phyloP scores from a whole-genome alignment of 2,797 vertebrate species.

The Acanthurus lineatus region DNA sequence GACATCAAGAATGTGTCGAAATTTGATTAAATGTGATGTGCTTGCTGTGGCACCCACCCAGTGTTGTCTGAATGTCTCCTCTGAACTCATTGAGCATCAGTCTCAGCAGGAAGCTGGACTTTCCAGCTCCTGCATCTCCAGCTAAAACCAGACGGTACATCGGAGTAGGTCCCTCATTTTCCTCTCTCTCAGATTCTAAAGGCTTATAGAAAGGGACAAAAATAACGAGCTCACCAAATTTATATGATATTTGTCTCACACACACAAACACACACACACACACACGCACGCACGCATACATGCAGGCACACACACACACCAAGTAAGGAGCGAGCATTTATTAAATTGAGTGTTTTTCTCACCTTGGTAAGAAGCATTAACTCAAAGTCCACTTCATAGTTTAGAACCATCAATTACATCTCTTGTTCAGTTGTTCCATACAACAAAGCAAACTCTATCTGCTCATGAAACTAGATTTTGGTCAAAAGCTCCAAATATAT shows the following conservation, averaged over 20 bases:
- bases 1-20: slow-evolving; percentile 6
- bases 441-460: background rate
- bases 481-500: background rate
- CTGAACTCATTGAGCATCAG: slow-evolving; percentile 83
- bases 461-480: background rate
- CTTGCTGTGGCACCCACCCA: slow-evolving; percentile 72
- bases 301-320: too few relatives aligned
- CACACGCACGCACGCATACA: too few relatives aligned
- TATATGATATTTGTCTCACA: background rate
- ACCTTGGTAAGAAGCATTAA: background rate
- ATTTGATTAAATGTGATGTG: background rate
- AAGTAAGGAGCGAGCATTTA: background rate
- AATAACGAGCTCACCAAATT: background rate
- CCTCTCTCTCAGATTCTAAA: slow-evolving; percentile 51
- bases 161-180: slow-evolving; percentile 52
- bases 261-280: too few relatives aligned
- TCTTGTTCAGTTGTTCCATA: background rate
- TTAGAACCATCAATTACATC: too few relatives aligned
- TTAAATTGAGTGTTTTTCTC: background rate
- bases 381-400: background rate
- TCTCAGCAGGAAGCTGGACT: slow-evolving; percentile 86
- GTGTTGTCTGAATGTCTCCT: slow-evolving; percentile 83
- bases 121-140: slow-evolving; percentile 81
- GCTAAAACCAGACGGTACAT: slow-evolving; percentile 84
- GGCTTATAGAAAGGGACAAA: slow-evolving; percentile 52